Base-by-base conservation (phyloP, 1,140 invertebrate genomes). In the Habropoda laboriosa region DNA sequence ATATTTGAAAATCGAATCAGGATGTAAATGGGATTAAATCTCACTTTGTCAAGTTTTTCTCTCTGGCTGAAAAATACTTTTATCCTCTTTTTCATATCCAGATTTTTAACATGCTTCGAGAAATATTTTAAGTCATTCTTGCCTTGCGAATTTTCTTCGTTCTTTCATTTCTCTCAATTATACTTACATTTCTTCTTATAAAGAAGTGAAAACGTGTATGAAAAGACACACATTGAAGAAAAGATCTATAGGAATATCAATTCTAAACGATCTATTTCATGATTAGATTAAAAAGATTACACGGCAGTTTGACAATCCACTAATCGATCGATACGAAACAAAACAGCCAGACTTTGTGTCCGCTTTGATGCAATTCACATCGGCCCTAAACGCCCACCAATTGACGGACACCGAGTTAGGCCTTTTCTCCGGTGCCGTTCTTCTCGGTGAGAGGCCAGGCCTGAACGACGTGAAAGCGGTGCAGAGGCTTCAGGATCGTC, bases 321-420 rank as follows among this genome's bases (percentile, higher is more conserved):
- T 70, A 77, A 77, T 71, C 8, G 24, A 70, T 76, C 18, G 1
- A 75, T 75, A 16, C 35, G 35, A 60, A 68, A 60, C 64, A 79
- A 72, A 89, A 35, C 92, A 97, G 95, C 91, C 91, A 53, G 96
- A 97, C 68, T 97, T 98, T 87, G 95, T 96, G 1, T 93, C 94
- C 16, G 94, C 95, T 2, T 85, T 97, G 82, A 94, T 97, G 88
- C 96, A 97, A 86, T 98, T 99, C 94, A 95, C 97, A 47, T 94
- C 95, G 72, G 94, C 95, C 16, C 94, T 99, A 88, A 97, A 97
- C 86, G 94, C 95, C 42, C 93, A 98, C 82, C 95, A 96, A 80
- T 92, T 98, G 82, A 96, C 96, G 85, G 98, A 99, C 86, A 96
- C 97, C 12, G 98, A 99, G 93, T 93, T 99, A 79, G 98, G 97